A percentile compares a stretch with the other conserved stretches of the same genome.
These are phyloP conservation scores for Cantharis rustica DNA, from an alignment of 2,888 invertebrate genomes.

Conservation along the genomic window DNA sequence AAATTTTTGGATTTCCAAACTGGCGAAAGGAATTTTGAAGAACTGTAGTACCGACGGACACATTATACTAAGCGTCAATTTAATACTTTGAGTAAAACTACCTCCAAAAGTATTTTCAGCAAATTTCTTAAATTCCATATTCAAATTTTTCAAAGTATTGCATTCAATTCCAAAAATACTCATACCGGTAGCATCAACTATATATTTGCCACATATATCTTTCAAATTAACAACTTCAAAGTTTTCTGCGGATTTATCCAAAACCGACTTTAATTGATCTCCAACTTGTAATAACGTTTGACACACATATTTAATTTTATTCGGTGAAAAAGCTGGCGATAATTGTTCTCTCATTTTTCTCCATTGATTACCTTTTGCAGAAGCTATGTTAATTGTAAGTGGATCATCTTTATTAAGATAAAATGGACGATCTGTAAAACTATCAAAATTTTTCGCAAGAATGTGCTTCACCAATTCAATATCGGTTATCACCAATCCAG, in stretches of 20 bases:
- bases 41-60: background rate
- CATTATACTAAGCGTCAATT: too few relatives aligned
- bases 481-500: slow-evolving; percentile 37
- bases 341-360: slow-evolving; percentile 56
- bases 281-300: slow-evolving; percentile 52
- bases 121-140: slow-evolving; percentile 45
- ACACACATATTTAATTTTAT: slow-evolving; percentile 59
- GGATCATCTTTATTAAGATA: slow-evolving; percentile 53
- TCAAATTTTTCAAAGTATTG: slow-evolving; percentile 54
- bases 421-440: slow-evolving; percentile 55
- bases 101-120: slow-evolving; percentile 39
- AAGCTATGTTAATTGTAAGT: slow-evolving; percentile 49
- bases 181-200: slow-evolving; percentile 51
- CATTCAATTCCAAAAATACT: slow-evolving; percentile 52
- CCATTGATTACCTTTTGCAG: slow-evolving; percentile 57
- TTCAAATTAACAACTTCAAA: slow-evolving; percentile 34
- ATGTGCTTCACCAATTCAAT: slow-evolving; percentile 53
- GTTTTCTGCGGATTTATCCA: slow-evolving; percentile 24
- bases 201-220: slow-evolving; percentile 44
- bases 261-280: slow-evolving; percentile 36
- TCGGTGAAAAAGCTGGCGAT: slow-evolving; percentile 58
- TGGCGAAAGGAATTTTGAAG: background rate
- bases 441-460: slow-evolving; percentile 53
- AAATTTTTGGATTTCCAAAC: background rate
- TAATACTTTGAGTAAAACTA: background rate